phyloP scores from a whole-genome alignment of 2,888 invertebrate genomes.

The Temnothorax unifasciatus region DNA sequence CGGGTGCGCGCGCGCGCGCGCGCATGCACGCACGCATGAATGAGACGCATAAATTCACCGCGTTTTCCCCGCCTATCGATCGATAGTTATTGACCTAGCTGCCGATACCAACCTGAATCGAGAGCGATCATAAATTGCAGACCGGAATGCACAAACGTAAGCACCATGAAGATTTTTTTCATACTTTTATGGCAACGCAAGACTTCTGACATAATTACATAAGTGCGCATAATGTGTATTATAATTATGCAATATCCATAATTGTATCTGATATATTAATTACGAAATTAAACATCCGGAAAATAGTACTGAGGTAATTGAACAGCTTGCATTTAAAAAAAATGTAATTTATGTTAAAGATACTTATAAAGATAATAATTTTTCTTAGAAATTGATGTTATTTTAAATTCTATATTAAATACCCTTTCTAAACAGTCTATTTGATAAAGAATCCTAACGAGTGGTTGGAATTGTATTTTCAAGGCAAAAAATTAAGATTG shows the following conservation, averaged over 20 bases:
- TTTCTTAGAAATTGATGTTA: neutral
- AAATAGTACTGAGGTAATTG: neutral
- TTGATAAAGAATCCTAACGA: neutral
- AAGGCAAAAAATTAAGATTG: neutral
- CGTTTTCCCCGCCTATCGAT: conserved; percentile 9
- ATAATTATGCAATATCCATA: neutral
- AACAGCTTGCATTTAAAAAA: conserved; percentile 4
- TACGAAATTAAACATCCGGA: neutral
- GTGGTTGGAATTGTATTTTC: neutral
- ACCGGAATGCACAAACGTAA: conserved; percentile 35
- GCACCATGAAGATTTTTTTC: neutral
- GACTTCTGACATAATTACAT: neutral
- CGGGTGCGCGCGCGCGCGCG: conserved; percentile 1
- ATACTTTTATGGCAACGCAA: neutral
- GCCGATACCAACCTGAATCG: conserved; percentile 31
- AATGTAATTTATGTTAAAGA: neutral
- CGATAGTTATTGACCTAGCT: conserved; percentile 49
- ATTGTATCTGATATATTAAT: conserved; percentile 15
- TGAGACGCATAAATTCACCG: conserved; percentile 37
- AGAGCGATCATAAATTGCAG: conserved; percentile 36
- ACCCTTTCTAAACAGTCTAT: neutral
- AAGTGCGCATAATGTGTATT: neutral
- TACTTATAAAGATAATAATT: neutral
- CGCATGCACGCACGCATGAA: conserved; percentile 21
- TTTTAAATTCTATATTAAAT: neutral